Base-by-base conservation (phyloP, 2,113 vertebrate genomes). In the Odontesthes bonariensis region DNA sequence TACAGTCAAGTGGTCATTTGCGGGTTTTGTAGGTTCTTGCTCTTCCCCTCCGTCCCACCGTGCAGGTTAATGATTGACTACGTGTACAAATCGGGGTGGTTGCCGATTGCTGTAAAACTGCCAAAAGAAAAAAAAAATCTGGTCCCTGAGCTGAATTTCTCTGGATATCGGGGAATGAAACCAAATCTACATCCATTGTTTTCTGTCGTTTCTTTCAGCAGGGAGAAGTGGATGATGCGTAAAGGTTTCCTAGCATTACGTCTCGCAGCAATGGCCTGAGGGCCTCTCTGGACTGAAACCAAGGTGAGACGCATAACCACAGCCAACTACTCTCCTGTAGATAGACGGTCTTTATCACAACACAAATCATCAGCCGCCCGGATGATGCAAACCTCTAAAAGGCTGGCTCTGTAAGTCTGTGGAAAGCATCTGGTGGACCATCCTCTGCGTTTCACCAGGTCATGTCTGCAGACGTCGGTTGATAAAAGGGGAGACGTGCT, bases 251-350 rank as follows among this genome's bases (percentile, higher is more conserved):
- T 67, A 67, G 75, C 68, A 40, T 90, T 86, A 63, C 69, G 60
- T 90, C 88, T 86, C 90, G 90, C 92, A 89, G 92, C 90, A 90
- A 95, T 94, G 94, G 91, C 93, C 91, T 94, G 93, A 94, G 91
- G 89, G 88, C 89, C 87, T 86, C 89, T 90, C 88, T 93, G 90
- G 91, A 94, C 91, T 94, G 77, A 93, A 90, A 91, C 89, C 91
- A 93, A 93, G 93, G 94, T 94, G 84, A 93, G 80, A 76, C 51
- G 52, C 59, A 63, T 1, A 82, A 67, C 55, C 33, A 46, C 55
- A 57, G 74, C 73, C 35, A 81, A 16, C 17, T 62, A 84, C 56
- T 60, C 42, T 11, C 11, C 60, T 74, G 69, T 51, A 80, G 57
- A 72, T 19, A 38, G 32, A 61, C 19, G 23, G 53, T 65, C 4